Evolutionary conservation across 2,888 invertebrate species (phyloP), one percentile per base, ranked within the genome.

Genomic region (Drepana falcataria): DNA sequence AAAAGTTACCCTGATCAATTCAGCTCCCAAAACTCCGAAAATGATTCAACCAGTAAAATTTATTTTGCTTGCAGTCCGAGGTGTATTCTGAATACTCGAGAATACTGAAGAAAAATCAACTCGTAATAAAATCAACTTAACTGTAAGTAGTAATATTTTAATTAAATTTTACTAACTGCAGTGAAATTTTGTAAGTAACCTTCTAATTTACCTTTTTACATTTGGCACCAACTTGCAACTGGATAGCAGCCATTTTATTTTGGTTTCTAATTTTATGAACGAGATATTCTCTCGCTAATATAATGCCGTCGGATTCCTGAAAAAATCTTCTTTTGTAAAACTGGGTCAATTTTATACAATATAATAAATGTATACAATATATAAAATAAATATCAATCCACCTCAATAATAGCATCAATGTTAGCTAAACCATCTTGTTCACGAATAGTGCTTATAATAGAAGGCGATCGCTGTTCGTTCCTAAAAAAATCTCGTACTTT

Each of bases 381-480:
- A 4, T n/a, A 47, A 52, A 35, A 6, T n/a, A 2, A 34, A n/a
- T 40, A 40, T 48, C 56, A 52, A 34, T 34, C 1, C 3, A 83
- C 83, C 66, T 75, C 64, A 52, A 83, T 64, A 54, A 85, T 82
- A 2, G 69, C 75, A 51, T 82, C 80, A 9, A 82, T 61, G 55
- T 83, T 78, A 52, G 77, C 71, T 35, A 85, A 58, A 0, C 82
- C 81, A 59, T 82, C 73, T 63, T 81, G 74, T 48, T 80, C 80
- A 55, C 80, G 78, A 44, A 85, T 79, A 0, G 73, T 64, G 54
- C 74, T 67, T 4, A 81, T 56, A 41, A 84, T 61, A n/a, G 79
- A 58, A 0, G 82, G 82, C 9, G 56, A 53, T 2, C 56, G 53
- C 6, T 57, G 44, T 9, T 44, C 60, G 21, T 63, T 63, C n/a